Base-by-base conservation (phyloP, 2,113 vertebrate genomes). In the Dendrocopos noguchii region DNA sequence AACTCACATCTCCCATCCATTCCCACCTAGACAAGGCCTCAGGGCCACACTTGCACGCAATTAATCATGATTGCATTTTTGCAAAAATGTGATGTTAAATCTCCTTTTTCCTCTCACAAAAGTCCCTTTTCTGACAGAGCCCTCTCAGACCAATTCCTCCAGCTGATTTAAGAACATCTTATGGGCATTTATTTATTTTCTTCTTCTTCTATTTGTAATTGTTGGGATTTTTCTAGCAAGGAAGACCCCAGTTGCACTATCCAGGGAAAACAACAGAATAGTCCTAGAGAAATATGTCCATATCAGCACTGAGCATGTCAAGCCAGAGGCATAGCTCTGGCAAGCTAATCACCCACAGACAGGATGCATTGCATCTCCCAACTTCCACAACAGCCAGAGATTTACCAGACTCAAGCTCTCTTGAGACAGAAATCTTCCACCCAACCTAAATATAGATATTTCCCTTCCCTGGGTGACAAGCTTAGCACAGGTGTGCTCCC, bases 71-170 rank as follows among this genome's bases (percentile, higher is more conserved):
- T 0, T 67, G 10, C 6, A 63, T 59, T 89, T 87, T 75, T 79
- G 18, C 9, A 86, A 88, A 77, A 80, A 71, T 60, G 7, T 33
- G 28, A 42, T 72, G 75, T 65, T 75, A 92, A 87, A 90, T 88
- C 12, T 72, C 7, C 7, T 74, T 84, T 77, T 70, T 20, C 18
- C 16, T 60, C 31, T 77, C 65, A 19, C 18, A 59, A 21, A 91
- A 73, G 20, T 74, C 36, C 19, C 9, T 56, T 70, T 93, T 66
- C 64, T 67, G 60, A 63, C 15, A 10, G 56, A 76, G 20, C 3
- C 81, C 8, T 15, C 33, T 57, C 57, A 88, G 33, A 42, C 10
- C n/a, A 87, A 24, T 8, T 82, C 9, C 19, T 84, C 21, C n/a
- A 66, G 6, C 34, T 88, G 34, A 77, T 80, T 60, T 63, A 47